These are phyloP conservation scores for Suillia variegata DNA, from an alignment of 2,888 invertebrate genomes.

Conservation along the genomic window DNA sequence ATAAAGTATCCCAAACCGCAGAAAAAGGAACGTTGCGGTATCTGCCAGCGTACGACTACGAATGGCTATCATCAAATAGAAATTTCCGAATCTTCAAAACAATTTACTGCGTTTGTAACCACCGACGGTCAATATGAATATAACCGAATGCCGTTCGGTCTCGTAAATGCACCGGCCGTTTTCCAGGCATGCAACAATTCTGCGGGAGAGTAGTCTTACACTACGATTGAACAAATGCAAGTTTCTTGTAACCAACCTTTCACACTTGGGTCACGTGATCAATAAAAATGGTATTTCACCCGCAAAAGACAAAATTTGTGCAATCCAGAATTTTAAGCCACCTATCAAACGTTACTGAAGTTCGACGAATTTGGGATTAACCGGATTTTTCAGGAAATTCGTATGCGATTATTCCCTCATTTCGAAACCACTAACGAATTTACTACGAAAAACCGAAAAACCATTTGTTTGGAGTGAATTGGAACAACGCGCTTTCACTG, in stretches of 20 bases:
- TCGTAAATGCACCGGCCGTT: no score
- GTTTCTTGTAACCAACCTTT: constrained; percentile 17
- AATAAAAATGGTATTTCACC: constrained; percentile 20
- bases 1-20: constrained; percentile 19
- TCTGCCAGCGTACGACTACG: constrained; percentile 8
- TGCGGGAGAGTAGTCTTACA: constrained; percentile 7
- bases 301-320: constrained; percentile 15
- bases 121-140: constrained; percentile 14
- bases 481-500: no score
- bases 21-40: constrained; percentile 7
- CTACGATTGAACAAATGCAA: constrained; percentile 21
- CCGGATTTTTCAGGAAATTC: no score
- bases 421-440: no score
- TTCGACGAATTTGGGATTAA: no score
- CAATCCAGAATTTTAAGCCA: no score
- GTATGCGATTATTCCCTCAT: no score
- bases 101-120: constrained; percentile 15
- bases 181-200: constrained; percentile 12
- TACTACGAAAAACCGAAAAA: no score
- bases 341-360: no score
- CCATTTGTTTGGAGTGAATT: no score
- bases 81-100: no score
- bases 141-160: constrained; percentile 17
- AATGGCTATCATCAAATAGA: no score
- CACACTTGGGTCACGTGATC: constrained; percentile 16